Base-by-base conservation (phyloP, 2,113 vertebrate species). In the Poicephalus meyeri region DNA sequence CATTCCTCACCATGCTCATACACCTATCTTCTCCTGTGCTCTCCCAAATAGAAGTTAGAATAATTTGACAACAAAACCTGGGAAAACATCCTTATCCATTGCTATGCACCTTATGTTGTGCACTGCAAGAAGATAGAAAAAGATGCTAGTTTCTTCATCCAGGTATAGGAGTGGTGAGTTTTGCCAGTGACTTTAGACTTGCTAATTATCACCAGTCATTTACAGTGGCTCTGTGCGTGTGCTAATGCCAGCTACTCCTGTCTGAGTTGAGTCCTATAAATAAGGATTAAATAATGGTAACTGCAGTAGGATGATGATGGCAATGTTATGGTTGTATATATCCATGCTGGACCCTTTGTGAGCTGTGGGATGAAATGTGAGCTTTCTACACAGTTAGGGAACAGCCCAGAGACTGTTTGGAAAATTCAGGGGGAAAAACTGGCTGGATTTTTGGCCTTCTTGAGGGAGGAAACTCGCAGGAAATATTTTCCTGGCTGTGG, bases 401-500 rank as follows among this genome's bases (percentile, higher is more conserved):
- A 37, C 68, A 49, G 58, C 41, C 37, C 65, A 87, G 80, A 52
- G 70, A 79, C 44, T 1, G 1, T 49, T 81, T 92, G 93, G 90
- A 96, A 95, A 94, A 93, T 37, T 76, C 65, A 20, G 25, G 88
- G 86, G 92, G 92, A 92, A 96, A 95, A 90, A 92, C 18, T 91
- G 52, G 83, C 79, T 90, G 84, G 93, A 63, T 70, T 87, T 81
- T 91, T 95, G 95, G 93, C 88, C 31, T 84, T 74, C 44, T n/a
- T 61, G n/a, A 46, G 73, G 88, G 80, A 93, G 73, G 88, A 96
- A 96, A 96, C 47, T 94, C 4, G 3, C 77, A 87, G 92, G 96
- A 97, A 92, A 95, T 91, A 94, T 97, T 97, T 97, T 97, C 96
- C 95, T 96, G 86, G 94, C 96, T 70, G 80, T 84, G 70, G 83